Base-by-base conservation (phyloP, 1,140 invertebrate genomes). In the Cepaea nemoralis region DNA sequence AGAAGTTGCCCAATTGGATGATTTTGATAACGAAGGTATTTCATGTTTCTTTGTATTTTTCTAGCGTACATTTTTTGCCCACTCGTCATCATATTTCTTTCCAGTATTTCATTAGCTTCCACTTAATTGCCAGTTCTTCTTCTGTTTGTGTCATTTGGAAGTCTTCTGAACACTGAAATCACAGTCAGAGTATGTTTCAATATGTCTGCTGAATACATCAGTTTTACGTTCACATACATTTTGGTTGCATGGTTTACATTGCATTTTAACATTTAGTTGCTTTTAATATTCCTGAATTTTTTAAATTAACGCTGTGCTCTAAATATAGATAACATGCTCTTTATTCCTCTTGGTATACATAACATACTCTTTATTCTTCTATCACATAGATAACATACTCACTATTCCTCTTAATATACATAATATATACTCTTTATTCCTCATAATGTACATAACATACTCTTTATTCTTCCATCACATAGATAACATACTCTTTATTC, bases 1-100 rank as follows among this genome's bases (percentile, higher is more conserved):
- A 45, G 88, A 89, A 70, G 88, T 86, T 33, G 87, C 88, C 50
- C 87, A 88, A 75, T 82, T 88, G 75, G 87, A 89, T 69, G 88
- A 89, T 79, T 84, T 88, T 59, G 83, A 82, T 35, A 81, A 84
- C 76, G 77, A 85, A 89, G 88, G 88, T 88, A 88, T 66, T 59
- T 55, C 31, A 27, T 22, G 31, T 14, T 55, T 3, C 66, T 66
- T 75, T 82, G 48, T 59, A 14, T 50, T 55, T n/a, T 63, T 42
- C 70, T 40, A 24, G 42, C 33, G 6, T 14, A 39, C 22, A 39
- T 69, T 69, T 69, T 33, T 69, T 50, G n/a, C n/a, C 16, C 14
- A 31, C 16, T 66, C 19, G 39, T 69, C 55, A 77, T 59, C 83
- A 63, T 80, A 78, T 82, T 63, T 76, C 67, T 74, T 74, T 67